Evolutionary conservation across 2,113 vertebrate genomes (phyloP), one percentile per base, ranked within the genome.

Genomic region (Heterochromis multidens): DNA sequence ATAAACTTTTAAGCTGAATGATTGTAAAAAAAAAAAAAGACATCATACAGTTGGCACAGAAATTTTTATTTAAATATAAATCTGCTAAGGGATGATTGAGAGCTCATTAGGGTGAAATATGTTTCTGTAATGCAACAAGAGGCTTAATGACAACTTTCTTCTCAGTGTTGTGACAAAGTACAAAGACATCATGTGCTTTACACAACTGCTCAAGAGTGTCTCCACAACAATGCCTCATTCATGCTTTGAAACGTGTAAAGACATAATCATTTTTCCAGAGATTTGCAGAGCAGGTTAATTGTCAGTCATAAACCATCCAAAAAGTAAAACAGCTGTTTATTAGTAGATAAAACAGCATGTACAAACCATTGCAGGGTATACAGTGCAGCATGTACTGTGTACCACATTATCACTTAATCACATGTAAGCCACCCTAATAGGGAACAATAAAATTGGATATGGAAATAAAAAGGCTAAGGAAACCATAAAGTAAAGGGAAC

Each of bases 151-250:
- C 21, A 89, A 92, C 96, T 98, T 97, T 97, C 97, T 98, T 98
- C 96, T 97, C 92, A 87, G 95, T 95, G 96, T 97, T 96, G 95
- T 92, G 94, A 95, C 92, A 74, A 88, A 96, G 96, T 96, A 97
- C 97, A 97, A 97, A 97, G 96, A 96, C 95, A 95, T 95, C 96
- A 95, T 97, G 94, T 95, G 77, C 96, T 97, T 98, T 97, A 98
- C 97, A 96, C 96, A 94, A 96, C 95, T 95, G 97, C 96, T 96
- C 89, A 96, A 97, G 96, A 96, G 96, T 46, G 8, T 96, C 97
- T 96, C 95, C 95, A 94, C 96, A 95, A 96, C 94, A 86, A 96
- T 96, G 97, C 96, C 96, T 96, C 94, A 95, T 96, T 96, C 96
- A 97, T 95, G 95, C 96, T 96, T 95, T 93, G 94, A 94, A 97